Base-by-base conservation (phyloP, 2,888 invertebrate species). In the Yponomeuta evonymella region DNA sequence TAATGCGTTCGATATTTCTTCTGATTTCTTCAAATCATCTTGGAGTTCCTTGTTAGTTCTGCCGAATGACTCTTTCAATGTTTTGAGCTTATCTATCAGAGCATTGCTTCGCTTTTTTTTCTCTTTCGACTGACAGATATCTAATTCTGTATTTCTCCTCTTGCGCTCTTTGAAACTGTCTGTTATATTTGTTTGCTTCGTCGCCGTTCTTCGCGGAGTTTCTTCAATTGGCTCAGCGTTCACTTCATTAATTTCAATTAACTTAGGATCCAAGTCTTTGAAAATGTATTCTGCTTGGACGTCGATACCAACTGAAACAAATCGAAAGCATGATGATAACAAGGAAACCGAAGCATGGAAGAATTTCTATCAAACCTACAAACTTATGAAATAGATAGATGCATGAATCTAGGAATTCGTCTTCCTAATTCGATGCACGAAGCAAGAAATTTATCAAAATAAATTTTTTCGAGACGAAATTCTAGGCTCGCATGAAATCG, bases 241-340 rank as follows among this genome's bases (percentile, higher is more conserved):
- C 33, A 71, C n/a, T 36, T 58, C 67, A 51, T 65, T 72, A 70
- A 71, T 48, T n/a, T n/a, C 10, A 11, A 30, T 33, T 23, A 48
- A 29, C 15, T 15, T 62, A 30, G 79, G 75, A 67, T 82, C 75
- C 75, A 84, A 75, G 74, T 81, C 78, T 76, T 82, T 81, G 75
- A 90, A 88, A 62, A 78, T 29, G 74, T 85, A 88, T 78, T 89
- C 88, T 72, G 82, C 80, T 30, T 86, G 81, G 4, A 78, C 84
- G 76, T 94, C 94, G 36, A 94, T 85, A 1, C 94, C 94, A 76
- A 92, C 94, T 94, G 80, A 70, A 91, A 90, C 73, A 70, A 8
- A 43, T 36, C 43, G 43, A 43, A 43, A 43, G 5, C 43, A 33
- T 43, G 6, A 43, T 43, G 43, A 43, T 43, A 43, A 43, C 9